These are phyloP conservation scores for Idaea aversata DNA, from an alignment of 2,888 invertebrate genomes.

Conservation along the genomic window DNA sequence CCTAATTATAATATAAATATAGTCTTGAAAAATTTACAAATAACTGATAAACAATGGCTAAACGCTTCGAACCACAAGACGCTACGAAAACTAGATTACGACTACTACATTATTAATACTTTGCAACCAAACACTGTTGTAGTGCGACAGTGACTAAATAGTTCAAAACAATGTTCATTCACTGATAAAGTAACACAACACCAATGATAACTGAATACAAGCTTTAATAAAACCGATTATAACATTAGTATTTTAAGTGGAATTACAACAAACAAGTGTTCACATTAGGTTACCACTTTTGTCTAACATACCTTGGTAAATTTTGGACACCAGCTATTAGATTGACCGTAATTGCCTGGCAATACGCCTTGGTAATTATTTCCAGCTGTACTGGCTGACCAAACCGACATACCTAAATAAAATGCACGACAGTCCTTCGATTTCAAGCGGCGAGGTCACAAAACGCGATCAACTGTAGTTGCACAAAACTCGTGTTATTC, in stretches of 20 bases:
- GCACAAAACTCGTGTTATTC: constrained; percentile 16
- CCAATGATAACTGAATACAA: constrained; percentile 14
- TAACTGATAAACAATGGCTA: background rate
- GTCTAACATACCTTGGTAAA: constrained; percentile 65
- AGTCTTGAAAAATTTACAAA: background rate
- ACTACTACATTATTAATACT: background rate
- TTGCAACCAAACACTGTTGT: background rate
- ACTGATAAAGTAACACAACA: constrained; percentile 9
- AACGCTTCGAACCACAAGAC: background rate
- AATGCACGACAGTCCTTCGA: constrained; percentile 68
- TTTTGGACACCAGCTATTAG: constrained; percentile 75
- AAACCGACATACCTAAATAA: constrained; percentile 84
- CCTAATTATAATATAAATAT: background rate
- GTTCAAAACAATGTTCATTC: background rate
- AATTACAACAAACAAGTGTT: constrained; percentile 31
- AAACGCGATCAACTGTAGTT: constrained; percentile 14
- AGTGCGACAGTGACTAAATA: background rate
- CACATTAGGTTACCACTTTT: constrained; percentile 31
- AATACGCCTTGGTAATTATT: constrained; percentile 71
- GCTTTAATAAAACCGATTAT: constrained; percentile 10
- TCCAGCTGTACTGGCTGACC: constrained; percentile 85
- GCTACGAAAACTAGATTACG: background rate
- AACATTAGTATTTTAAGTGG: constrained; percentile 18
- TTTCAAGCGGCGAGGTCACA: constrained; percentile 66
- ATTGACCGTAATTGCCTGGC: constrained; percentile 64